Percentiles rank a stretch among this genome's conserved stretches.
These are phyloP conservation scores for Lysandra bellargus DNA, from an alignment of 2,888 invertebrate genomes.

Conservation along the genomic window DNA sequence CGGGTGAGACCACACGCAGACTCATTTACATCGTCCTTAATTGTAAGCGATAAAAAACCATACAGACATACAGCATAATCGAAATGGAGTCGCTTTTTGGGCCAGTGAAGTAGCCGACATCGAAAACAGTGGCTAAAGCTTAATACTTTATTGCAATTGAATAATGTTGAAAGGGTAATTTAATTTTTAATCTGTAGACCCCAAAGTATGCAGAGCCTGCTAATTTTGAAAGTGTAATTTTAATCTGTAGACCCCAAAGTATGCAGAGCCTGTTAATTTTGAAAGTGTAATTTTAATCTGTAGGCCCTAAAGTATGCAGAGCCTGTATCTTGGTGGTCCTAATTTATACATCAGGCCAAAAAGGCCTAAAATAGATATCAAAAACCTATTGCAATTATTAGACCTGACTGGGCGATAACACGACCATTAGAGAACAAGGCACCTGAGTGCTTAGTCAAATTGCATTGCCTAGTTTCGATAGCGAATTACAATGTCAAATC, in stretches of 20 bases:
- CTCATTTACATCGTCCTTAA: neutral
- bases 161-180: neutral
- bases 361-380: no score
- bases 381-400: no score
- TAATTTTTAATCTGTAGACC: neutral
- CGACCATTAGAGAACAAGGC: no score
- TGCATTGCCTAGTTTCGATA: no score
- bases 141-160: neutral
- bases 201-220: no score
- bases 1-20: neutral
- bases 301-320: no score
- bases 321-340: no score
- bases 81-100: neutral
- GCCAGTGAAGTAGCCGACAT: neutral
- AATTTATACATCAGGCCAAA: no score
- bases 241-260: no score
- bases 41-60: neutral
- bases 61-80: neutral
- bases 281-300: neutral
- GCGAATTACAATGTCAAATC: no score
- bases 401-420: no score
- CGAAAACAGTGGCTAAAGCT: neutral
- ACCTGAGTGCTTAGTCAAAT: no score
- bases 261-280: neutral
- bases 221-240: neutral